Evolutionary conservation across 2,888 invertebrate genomes (phyloP).

Genomic region (Calameuta idolon): DNA sequence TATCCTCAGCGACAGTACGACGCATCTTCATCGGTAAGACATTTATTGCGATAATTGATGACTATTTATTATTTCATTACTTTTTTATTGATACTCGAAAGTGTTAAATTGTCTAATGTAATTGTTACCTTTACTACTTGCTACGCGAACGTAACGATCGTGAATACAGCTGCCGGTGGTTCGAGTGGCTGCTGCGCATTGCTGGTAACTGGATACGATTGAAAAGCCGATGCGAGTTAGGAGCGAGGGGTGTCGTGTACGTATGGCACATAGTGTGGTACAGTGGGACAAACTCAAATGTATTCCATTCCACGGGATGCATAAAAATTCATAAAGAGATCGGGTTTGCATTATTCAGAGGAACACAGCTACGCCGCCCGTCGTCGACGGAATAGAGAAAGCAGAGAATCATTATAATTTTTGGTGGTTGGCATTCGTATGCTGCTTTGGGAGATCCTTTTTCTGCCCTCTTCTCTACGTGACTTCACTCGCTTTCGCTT

Average conservation of each 20-base stretch:
- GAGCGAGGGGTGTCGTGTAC: neutral
- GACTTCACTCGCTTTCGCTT: slow-evolving; percentile 31
- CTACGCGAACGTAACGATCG: neutral
- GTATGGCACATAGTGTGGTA: neutral
- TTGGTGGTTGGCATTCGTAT: slow-evolving; percentile 46
- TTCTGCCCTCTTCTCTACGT: slow-evolving; percentile 27
- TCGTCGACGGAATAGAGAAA: slow-evolving; percentile 37
- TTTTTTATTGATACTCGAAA: neutral
- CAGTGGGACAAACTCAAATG: slow-evolving; percentile 42
- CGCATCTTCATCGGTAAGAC: neutral
- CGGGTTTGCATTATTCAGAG: slow-evolving; percentile 59
- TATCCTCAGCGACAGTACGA: neutral
- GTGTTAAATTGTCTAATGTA: neutral
- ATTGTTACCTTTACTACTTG: neutral
- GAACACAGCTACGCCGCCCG: slow-evolving; percentile 19
- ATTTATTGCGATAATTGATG: neutral
- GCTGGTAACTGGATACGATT: slow-evolving; percentile 21
- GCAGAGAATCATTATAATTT: slow-evolving; percentile 57
- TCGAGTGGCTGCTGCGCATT: slow-evolving; percentile 3
- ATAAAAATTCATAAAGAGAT: slow-evolving; percentile 63
- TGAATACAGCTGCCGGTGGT: neutral
- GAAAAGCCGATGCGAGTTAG: neutral
- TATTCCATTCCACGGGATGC: slow-evolving; percentile 54
- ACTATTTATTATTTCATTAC: neutral
- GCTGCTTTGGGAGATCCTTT: slow-evolving; percentile 29